Evolutionary conservation across 2,888 invertebrate species (phyloP), one percentile per base, ranked within the genome.

Genomic region (Drosophila quasianomalipes): DNA sequence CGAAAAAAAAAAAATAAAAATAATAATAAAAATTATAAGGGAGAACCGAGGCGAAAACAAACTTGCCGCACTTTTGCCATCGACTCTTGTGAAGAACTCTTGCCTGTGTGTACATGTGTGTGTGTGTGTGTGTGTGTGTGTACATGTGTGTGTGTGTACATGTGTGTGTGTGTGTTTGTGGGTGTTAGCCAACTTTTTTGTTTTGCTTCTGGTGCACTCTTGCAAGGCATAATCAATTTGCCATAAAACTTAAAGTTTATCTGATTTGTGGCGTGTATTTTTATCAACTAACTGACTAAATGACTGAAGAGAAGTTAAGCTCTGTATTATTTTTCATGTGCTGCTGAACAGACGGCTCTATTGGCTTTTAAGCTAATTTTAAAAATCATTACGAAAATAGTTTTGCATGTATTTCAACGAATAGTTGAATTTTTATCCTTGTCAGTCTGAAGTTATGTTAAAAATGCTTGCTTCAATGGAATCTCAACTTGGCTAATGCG

Each of bases 11-110:
- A 28, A 12, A 22, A 22, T 22, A 22, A 16, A 35, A 35, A 4
- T 9, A 26, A 47, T 16, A 51, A 51, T 26, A 59, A 53, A 49
- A 61, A 68, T 62, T 58, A 63, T 66, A 78, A 70, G 69, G 57
- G 75, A 53, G 54, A 57, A 28, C 39, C 49, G 58, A 60, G 57
- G 28, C 16, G 31, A 44, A 37, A 74, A 53, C 28, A 61, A 22
- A 54, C 39, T 22, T 35, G 22, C 22, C 47, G 14, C 44, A 35
- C 41, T 31, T 41, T 37, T 47, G 53, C 31, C 47, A 35, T 49
- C 26, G 26, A 37, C 26, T 33, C 33, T 53, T n/a, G 4, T 28
- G 10, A 53, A 47, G 26, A 49, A 31, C 58, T 33, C 39, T 55
- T 51, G 41, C 26, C n/a, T 41, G 10, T 26, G n/a, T 61, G 53